Base-by-base conservation (phyloP, 2,888 invertebrate genomes). In the Orthonychiurus folsomi region DNA sequence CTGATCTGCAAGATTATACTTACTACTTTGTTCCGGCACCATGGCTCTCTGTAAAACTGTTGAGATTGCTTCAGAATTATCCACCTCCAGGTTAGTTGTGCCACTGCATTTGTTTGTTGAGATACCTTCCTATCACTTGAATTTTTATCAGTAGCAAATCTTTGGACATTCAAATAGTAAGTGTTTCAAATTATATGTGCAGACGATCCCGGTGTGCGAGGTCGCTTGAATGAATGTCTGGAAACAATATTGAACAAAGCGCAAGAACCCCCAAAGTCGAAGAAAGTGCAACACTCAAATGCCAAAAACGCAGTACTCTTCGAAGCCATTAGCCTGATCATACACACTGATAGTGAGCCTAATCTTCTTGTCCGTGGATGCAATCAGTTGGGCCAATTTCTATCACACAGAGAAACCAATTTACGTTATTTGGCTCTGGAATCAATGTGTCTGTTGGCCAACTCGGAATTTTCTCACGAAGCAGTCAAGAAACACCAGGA, bases 21-120 rank as follows among this genome's bases (percentile, higher is more conserved):
- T 99, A 99, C 79, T 99, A 99, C 78, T 99, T 99, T 83, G 97
- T 99, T 67, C 97, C 99, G 72, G 99, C 97, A n/a, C 99, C 99
- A 20, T 99, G 99, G 99, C 84, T 99, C 47, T 97, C 96, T 64
- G 96, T 99, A 21, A 99, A 99, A 80, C 81, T 99, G 63, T 81
- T 99, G 68, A 85, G 97, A 73, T 82, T 99, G 66, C 81, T 99
- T 70, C 99, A 99, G 79, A 97, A 99, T 78, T 99, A 99, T 76
- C 95, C 95, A 69, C 96, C 97, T 23, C 96, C 97, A 74, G 86
- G 86, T 86, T 79, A 12, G 21, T 20, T 62, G n/a, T 23, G n/a
- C n/a, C n/a, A n/a, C n/a, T n/a, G n/a, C n/a, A n/a, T n/a, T n/a
- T n/a, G n/a, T 28, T 20, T n/a, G 23, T 23, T 56, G 56, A 5